Base-by-base conservation (phyloP, 2,113 vertebrate species). In the Leiothrix lutea region DNA sequence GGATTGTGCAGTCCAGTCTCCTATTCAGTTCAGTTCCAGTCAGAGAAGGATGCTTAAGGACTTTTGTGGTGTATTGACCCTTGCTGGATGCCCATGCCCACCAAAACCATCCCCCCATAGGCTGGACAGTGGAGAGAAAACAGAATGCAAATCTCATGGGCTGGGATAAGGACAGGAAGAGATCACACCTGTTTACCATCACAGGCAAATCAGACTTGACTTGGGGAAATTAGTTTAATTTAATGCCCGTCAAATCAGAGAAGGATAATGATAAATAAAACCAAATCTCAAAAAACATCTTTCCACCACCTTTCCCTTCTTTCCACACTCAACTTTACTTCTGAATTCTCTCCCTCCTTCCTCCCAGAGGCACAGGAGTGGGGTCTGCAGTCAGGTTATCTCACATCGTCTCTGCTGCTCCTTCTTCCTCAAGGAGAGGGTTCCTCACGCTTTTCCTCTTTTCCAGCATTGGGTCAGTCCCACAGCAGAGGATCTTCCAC, bases 341-440 rank as follows among this genome's bases (percentile, higher is more conserved):
- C 42, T 65, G 42, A 74, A 35, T 40, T 65, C 19, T 48, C 29
- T 85, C n/a, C 35, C 13, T 51, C 13, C 56, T 61, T 25, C 45
- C 5, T 56, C 12, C 15, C 29, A 57, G 20, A 56, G 29, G 35
- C 15, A 24, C 9, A 56, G 19, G 18, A 40, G 40, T 8, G 5
- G 9, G 6, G 8, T 33, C 40, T 65, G 29, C n/a, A 65, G 23
- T 24, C 42, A 74, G 6, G 18, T 38, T 47, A 33, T 47, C 0
- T 0, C 5, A 60, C n/a, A 38, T 38, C 1, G 0, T 48, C 4
- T 65, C 29, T 65, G 29, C 29, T 40, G 12, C 14, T 74, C 15
- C 20, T 65, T 65, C 12, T 9, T 84, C 28, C 28, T 23, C 28
- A 38, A 1, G 2, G 6, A 12, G 19, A 60, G 6, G 69, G n/a